Evolutionary conservation across 2,113 vertebrate species (phyloP), one percentile per base, ranked within the genome.

Genomic region (Dasyurus viverrinus): DNA sequence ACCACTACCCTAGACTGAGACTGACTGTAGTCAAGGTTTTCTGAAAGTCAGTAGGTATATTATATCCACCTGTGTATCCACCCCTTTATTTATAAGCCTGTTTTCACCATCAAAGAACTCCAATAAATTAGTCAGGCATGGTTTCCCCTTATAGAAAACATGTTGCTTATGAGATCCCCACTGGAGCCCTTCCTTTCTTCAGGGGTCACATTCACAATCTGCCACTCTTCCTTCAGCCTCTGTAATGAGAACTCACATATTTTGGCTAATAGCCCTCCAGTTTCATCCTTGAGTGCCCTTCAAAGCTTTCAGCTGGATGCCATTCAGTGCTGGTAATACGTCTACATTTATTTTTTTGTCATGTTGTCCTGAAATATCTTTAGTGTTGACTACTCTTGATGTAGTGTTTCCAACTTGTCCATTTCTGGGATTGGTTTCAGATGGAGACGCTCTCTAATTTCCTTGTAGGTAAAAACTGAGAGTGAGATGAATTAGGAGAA

Each of bases 271-370:
- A 23, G n/a, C 68, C 42, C 68, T 42, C 68, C n/a, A 84, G 68
- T n/a, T 84, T 84, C 68, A 84, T 84, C 68, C 68, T 84, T 84
- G 68, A 84, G 68, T 84, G 68, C n/a, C 68, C 68, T 84, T 84
- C 19, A 84, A 42, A 42, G 68, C 16, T 84, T 84, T 84, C 16
- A 84, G 19, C 68, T 84, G 68, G 68, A 42, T 84, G n/a, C n/a
- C 19, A 42, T 42, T n/a, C n/a, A 84, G n/a, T n/a, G 19, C 68
- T 84, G 68, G n/a, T 84, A 84, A 84, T 84, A 23, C 22, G 23
- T 84, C n/a, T 84, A 84, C 68, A 42, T 84, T 84, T 22, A 84
- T 84, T 84, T 84, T 54, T 84, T 42, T 42, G 68, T 84, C n/a
- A 23, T 84, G 22, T 22, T 84, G 68, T 7, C 68, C n/a, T 19